phyloP scores from a whole-genome alignment of 2,797 vertebrate species.

The Sardinella longiceps region DNA sequence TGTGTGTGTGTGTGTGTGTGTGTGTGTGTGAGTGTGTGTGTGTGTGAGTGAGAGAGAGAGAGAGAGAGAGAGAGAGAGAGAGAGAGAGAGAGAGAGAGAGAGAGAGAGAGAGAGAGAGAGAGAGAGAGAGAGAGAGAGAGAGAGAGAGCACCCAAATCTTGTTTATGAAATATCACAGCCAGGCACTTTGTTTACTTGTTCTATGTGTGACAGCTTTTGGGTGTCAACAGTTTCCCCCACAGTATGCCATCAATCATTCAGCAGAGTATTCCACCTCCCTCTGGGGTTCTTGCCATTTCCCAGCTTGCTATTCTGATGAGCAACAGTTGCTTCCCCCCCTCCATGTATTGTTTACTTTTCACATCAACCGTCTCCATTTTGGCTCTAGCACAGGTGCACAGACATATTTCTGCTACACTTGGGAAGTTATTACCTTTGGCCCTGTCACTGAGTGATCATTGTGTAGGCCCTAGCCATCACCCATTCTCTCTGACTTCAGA shows the following conservation, averaged over 20 bases:
- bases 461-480: neutral
- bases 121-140: no score
- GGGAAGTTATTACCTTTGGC: neutral
- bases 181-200: neutral
- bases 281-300: neutral
- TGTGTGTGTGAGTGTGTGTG: neutral
- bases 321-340: neutral
- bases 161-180: constrained; percentile 19
- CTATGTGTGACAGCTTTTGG: neutral
- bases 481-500: neutral
- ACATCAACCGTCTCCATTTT: neutral
- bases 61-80: neutral
- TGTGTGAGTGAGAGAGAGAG: neutral
- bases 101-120: neutral
- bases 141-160: neutral
- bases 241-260: neutral
- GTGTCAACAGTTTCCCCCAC: neutral
- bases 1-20: neutral
- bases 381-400: neutral
- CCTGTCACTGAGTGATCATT: constrained; percentile 5
- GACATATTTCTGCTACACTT: neutral
- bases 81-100: neutral
- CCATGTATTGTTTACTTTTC: neutral
- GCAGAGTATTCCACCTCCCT: neutral
- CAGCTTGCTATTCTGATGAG: neutral